These are phyloP conservation scores for Mus pahari DNA, from an alignment of 2,113 vertebrate species.

Conservation along the genomic window DNA sequence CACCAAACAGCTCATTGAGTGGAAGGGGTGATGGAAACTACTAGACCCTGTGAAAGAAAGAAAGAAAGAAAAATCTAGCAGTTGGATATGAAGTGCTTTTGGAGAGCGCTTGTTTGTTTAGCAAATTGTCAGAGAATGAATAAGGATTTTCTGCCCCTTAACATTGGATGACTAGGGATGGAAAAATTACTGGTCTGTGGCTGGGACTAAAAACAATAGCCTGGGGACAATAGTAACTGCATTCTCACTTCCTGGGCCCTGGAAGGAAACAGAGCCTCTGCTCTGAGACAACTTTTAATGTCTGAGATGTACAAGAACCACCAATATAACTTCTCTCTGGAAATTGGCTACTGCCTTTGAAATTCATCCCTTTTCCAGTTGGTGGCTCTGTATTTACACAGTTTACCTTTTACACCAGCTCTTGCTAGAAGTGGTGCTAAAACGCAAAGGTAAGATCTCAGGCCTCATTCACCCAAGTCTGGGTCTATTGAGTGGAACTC, in stretches of 20 bases:
- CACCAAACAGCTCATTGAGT: neutral
- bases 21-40: neutral
- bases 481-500: neutral
- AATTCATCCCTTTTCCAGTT: neutral
- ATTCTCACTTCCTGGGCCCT: rapidly evolving
- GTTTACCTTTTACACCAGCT: neutral
- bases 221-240: rapidly evolving
- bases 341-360: neutral
- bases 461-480: neutral
- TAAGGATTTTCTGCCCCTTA: neutral
- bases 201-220: neutral
- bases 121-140: neutral
- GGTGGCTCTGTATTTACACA: neutral
- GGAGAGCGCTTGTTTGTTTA: neutral
- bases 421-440: neutral
- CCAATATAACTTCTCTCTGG: neutral
- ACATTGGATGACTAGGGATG: neutral
- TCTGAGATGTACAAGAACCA: neutral
- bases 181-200: neutral
- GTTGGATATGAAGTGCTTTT: neutral
- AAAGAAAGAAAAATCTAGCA: neutral
- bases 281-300: neutral
- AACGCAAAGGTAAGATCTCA: neutral
- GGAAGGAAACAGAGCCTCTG: neutral
- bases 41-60: neutral